Evolutionary conservation across 2,888 invertebrate genomes (phyloP).

Genomic region (Noctua comes): DNA sequence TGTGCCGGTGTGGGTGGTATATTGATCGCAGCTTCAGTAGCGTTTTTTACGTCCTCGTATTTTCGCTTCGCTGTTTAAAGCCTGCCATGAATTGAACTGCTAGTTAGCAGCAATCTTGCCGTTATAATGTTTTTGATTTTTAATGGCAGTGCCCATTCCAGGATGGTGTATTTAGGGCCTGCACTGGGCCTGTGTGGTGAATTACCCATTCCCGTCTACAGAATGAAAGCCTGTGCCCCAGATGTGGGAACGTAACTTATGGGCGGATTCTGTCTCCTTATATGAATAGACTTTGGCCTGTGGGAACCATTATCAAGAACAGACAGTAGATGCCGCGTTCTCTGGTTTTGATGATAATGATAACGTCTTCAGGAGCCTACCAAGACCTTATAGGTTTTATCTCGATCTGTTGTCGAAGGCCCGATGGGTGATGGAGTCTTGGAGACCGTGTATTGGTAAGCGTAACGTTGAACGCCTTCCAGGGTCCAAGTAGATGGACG

Average conservation of each 20-base stretch:
- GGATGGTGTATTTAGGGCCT: neutral
- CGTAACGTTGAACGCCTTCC: neutral
- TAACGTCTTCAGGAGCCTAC: neutral
- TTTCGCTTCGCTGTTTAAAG: neutral
- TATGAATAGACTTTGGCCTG: neutral
- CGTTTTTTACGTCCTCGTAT: neutral
- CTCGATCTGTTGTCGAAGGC: neutral
- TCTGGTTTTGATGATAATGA: neutral
- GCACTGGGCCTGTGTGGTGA: neutral
- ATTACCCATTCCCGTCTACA: neutral
- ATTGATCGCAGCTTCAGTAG: neutral
- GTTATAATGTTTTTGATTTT: neutral
- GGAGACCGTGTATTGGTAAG: too few species aligned
- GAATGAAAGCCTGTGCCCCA: neutral
- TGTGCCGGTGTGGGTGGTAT: neutral
- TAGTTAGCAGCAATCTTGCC: neutral
- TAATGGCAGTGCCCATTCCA: neutral
- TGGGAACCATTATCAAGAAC: neutral
- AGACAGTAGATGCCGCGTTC: too few species aligned
- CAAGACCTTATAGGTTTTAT: neutral
- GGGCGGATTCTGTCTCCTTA: neutral
- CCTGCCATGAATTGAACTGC: neutral
- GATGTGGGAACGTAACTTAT: neutral
- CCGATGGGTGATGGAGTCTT: neutral
- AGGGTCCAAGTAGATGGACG: neutral